phyloP scores from a whole-genome alignment of 2,113 vertebrate species.

The Etia nguti region DNA sequence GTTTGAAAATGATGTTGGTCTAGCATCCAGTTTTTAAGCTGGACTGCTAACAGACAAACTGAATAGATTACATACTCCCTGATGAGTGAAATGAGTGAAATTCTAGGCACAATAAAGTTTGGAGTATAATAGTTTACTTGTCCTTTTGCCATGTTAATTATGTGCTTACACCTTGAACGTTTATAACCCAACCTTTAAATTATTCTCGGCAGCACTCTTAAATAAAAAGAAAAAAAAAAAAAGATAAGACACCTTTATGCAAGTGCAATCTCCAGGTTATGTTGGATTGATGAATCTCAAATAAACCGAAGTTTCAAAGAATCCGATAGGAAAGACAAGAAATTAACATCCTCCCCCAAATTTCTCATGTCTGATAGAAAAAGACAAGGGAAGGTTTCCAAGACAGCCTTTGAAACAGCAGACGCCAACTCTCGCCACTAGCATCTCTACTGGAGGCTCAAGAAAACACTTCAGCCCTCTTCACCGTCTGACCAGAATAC shows the following conservation, averaged over 20 bases:
- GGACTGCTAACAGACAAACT: neutral
- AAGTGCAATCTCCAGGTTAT: neutral
- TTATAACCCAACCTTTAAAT: neutral
- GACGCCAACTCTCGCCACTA: too few species aligned
- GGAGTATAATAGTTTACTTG: neutral
- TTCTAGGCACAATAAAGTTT: too few species aligned
- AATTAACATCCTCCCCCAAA: too few species aligned
- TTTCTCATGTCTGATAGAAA: neutral
- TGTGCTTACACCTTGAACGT: neutral
- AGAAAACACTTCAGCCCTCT: slow-evolving; percentile 6
- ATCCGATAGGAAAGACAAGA: neutral
- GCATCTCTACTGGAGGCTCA: neutral
- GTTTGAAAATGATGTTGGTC: neutral
- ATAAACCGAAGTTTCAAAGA: neutral
- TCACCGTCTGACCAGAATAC: slow-evolving; percentile 15
- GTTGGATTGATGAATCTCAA: neutral
- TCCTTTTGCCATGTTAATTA: neutral
- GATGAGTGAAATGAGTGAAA: too few species aligned
- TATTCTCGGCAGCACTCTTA: neutral
- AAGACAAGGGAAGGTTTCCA: neutral
- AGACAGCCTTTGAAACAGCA: neutral
- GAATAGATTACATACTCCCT: neutral
- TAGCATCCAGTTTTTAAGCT: neutral
- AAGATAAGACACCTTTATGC: neutral
- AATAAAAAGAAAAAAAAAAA: neutral